Evolutionary conservation across 2,113 vertebrate genomes (phyloP).

Genomic region (Galemys pyrenaicus): DNA sequence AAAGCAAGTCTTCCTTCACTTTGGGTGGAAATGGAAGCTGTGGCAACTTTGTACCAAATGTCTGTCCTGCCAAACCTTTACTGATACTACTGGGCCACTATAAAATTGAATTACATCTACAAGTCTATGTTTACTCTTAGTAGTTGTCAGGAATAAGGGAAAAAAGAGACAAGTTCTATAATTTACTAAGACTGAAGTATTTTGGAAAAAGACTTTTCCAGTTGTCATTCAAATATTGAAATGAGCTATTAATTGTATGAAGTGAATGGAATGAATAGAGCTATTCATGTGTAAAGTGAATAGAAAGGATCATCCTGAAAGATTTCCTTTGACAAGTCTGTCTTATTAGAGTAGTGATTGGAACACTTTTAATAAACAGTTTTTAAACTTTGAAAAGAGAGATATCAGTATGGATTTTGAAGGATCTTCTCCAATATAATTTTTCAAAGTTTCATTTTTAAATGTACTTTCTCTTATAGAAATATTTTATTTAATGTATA

Average conservation of each 20-base stretch:
- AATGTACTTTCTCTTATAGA: background rate
- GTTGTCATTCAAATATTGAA: background rate
- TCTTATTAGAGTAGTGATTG: background rate
- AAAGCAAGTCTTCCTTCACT: background rate
- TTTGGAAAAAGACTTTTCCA: background rate
- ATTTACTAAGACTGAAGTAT: background rate
- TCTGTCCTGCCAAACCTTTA: background rate
- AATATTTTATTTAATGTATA: background rate
- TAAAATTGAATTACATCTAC: background rate
- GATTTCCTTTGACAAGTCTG: background rate
- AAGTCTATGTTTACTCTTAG: background rate
- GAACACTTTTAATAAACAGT: background rate
- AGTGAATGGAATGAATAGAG: no score
- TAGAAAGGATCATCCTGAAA: slow-evolving; percentile 29
- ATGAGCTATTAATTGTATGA: background rate
- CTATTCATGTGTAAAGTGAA: background rate
- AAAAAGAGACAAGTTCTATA: background rate
- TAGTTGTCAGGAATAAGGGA: background rate
- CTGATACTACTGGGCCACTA: background rate
- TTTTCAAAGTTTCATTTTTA: background rate
- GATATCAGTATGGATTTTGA: background rate
- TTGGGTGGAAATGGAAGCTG: background rate
- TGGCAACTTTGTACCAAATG: background rate
- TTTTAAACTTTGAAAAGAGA: slow-evolving; percentile 11
- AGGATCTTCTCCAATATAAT: background rate